These are phyloP conservation scores for Aleiodes testaceus DNA, from an alignment of 2,888 invertebrate species.

Conservation along the genomic window DNA sequence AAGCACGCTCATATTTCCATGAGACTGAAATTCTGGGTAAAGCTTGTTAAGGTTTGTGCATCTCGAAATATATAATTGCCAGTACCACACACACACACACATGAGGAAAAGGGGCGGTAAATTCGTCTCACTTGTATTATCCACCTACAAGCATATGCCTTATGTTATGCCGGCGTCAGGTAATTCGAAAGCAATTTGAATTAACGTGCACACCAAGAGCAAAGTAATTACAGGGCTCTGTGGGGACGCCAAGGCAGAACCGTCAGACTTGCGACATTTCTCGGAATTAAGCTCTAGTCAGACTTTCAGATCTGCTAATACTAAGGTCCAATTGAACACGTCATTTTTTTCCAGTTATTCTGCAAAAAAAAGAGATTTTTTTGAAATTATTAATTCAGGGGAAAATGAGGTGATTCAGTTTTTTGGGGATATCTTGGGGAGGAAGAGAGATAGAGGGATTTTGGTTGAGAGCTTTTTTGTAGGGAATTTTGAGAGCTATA, in stretches of 20 bases:
- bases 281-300: no score
- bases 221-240: constrained; percentile 66
- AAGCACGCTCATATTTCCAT: constrained; percentile 16
- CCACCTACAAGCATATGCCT: neutral
- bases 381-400: no score
- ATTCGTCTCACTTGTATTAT: constrained; percentile 16
- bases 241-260: constrained; percentile 45
- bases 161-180: constrained; percentile 54
- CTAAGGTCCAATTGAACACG: no score
- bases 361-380: no score
- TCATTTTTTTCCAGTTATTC: no score
- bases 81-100: constrained; percentile 18
- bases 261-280: constrained; percentile 32
- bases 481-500: no score
- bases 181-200: constrained; percentile 69
- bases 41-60: constrained; percentile 36
- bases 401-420: no score
- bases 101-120: constrained; percentile 13
- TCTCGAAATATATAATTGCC: constrained; percentile 24
- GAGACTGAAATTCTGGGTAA: constrained; percentile 27
- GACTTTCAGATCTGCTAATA: no score
- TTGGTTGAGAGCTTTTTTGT: no score
- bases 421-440: no score
- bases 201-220: constrained; percentile 65
- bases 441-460: no score